Evolutionary conservation across 1,140 invertebrate genomes (phyloP), one percentile per base, ranked within the genome.

Genomic region (Ptiloglossa arizonensis): DNA sequence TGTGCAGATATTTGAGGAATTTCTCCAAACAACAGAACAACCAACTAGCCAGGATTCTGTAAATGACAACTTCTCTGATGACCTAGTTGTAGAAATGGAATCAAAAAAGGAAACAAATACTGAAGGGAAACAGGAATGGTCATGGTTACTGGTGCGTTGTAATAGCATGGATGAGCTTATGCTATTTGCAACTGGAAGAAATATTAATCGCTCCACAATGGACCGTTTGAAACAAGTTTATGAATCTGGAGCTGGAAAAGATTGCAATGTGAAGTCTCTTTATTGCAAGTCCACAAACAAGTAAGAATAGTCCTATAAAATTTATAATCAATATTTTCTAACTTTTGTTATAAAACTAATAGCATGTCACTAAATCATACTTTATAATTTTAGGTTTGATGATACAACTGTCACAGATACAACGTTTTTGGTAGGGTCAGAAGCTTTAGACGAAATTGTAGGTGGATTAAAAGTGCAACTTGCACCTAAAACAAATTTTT

Each of bases 401-500:
- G 87, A 88, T 76, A 66, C 74, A 5, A 74, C 81, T 35, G 83
- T 87, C 29, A 87, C 90, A 0, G 88, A 90, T 50, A 92, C 89
- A 56, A 90, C 88, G 57, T 92, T 93, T 82, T 79, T 93, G 19
- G 82, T 89, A 24, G 92, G 92, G 38, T 87, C 90, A 19, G 90
- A 93, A 86, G 90, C 90, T 63, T 83, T 93, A 50, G 90, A 92
- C n/a, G 92, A 93, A 83, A 84, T 80, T 41, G 88, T 93, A n/a
- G 90, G 90, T 22, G 82, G 87, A 29, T 75, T 93, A 17, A 91
- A 91, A 87, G 69, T 92, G 17, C 89, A 91, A 54, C 82, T 93
- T 22, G 89, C 91, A 5, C 92, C 91, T 59, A 92, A 93, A 84
- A 91, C 91, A 5, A 92, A 91, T 77, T 91, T 92, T 62, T 90